Base-by-base conservation (phyloP, 2,113 vertebrate genomes). In the Oryzias celebensis region DNA sequence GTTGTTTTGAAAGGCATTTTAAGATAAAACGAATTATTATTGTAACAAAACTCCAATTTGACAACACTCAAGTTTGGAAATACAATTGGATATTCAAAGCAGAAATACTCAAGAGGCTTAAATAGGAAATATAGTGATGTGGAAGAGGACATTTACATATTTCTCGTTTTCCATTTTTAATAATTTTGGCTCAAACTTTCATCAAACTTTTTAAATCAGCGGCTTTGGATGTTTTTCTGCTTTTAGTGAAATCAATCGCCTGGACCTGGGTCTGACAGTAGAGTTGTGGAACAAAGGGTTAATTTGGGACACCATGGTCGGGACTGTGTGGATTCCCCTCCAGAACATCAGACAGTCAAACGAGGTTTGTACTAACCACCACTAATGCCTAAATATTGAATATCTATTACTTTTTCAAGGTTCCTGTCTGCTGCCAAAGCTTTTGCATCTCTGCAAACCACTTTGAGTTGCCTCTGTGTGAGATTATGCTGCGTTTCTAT, bases 251-350 rank as follows among this genome's bases (percentile, higher is more conserved):
- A 99, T 98, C 60, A 98, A 93, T 83, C 92, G 96, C 1, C 85
- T 99, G 31, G 97, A 99, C 73, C 84, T 98, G 71, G 97, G 97
- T 65, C 91, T 99, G 85, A 98, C 94, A 0, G 97, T 98, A 53
- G 97, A 98, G 81, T 93, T 98, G 73, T 99, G 97, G 97, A 97
- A 98, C 86, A 99, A 99, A 82, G 97, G 97, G 4, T 92, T 99
- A 47, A 99, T 99, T 86, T 99, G 97, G 97, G 97, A 99, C 91
- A 98, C 97, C 17, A 99, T 98, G 97, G 96, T 99, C 57, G 97
- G 97, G 56, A 98, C 92, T 0, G 93, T 98, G 81, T 99, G 97
- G 97, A 95, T 99, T 71, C 97, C 96, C 0, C 90, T 99, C 18
- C 78, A 76, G 58, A 96, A 89, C 67, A 98, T 99, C 87, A 92